A percentile compares a stretch with the other conserved stretches of the same genome.
phyloP scores from a whole-genome alignment of 2,797 vertebrate species.

The Botia kubotai region DNA sequence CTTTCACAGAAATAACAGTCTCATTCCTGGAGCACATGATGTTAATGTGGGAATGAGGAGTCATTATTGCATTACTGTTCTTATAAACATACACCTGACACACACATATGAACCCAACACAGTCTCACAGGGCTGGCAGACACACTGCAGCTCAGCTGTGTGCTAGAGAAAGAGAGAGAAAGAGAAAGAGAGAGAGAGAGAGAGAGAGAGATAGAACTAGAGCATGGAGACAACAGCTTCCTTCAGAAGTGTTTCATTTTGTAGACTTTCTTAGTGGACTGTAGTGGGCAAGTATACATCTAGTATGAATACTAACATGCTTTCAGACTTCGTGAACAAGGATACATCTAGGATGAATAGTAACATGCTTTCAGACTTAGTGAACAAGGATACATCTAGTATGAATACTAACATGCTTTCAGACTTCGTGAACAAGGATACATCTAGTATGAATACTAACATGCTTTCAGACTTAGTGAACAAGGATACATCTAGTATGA shows the following conservation, averaged over 20 bases:
- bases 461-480: neutral
- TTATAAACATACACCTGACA: neutral
- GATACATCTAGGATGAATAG: too few relatives aligned
- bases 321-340: neutral
- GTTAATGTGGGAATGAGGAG: slow-evolving; percentile 6
- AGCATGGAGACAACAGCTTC: slow-evolving; percentile 24
- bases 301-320: neutral
- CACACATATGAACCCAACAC: neutral
- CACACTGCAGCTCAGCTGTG: slow-evolving; percentile 15
- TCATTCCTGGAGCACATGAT: slow-evolving; percentile 29
- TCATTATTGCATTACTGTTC: slow-evolving; percentile 11
- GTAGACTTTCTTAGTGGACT: neutral
- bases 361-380: too few relatives aligned
- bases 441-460: neutral
- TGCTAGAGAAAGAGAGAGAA: neutral
- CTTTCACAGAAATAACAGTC: slow-evolving; percentile 19
- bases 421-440: neutral
- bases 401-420: too few relatives aligned
- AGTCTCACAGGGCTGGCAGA: slow-evolving; percentile 23
- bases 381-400: too few relatives aligned
- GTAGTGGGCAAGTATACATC: neutral
- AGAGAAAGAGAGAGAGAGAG: neutral
- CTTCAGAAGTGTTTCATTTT: neutral
- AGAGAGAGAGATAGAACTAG: slow-evolving; percentile 20
- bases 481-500: too few relatives aligned